Base-by-base conservation (phyloP, 2,888 invertebrate species). In the Leucophenga maculata region DNA sequence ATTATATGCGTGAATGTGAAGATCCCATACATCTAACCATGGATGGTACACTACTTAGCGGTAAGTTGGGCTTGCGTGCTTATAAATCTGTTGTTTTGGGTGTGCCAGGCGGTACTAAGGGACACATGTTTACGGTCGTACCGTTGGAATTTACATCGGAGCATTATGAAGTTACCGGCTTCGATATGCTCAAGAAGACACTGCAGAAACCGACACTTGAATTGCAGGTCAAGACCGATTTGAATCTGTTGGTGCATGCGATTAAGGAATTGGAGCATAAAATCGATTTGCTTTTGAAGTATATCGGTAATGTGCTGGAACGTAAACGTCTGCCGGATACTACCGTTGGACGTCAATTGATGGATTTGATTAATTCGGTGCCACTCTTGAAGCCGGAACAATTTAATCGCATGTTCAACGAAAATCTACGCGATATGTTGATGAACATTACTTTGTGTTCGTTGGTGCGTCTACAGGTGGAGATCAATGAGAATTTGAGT, bases 71-170 rank as follows among this genome's bases (percentile, higher is more conserved):
- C 1, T 74, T 67, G 1, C 75, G 71, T 13, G 72, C 82, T 11
- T 82, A 70, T 60, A 74, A 70, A 4, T 79, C 67, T n/a, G 72
- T 77, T 13, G 48, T 39, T 1, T 72, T 73, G 9, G 82, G 80
- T 1, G 80, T 80, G 9, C 80, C 80, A 1, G 80, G 74, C 1
- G 80, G 80, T 8, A 77, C 78, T 6, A 69, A 69, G 11, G 82
- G 80, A 0, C 54, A 77, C 4, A 48, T 80, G 60, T 80, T 82
- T 50, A 75, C 80, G 0, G 48, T 65, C 31, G 22, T 80, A 39
- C 82, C 80, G 0, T 4, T 77, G 6, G 60, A 74, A 14, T 18
- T 79, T 4, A 64, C 60, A 2, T 8, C 66, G 52, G 69, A 69
- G 9, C 69, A 73, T 0, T 13, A 14, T n/a, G 14, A 31, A 11